These are phyloP conservation scores for Erythrolamprus reginae DNA, from an alignment of 2,113 vertebrate genomes.

Conservation along the genomic window DNA sequence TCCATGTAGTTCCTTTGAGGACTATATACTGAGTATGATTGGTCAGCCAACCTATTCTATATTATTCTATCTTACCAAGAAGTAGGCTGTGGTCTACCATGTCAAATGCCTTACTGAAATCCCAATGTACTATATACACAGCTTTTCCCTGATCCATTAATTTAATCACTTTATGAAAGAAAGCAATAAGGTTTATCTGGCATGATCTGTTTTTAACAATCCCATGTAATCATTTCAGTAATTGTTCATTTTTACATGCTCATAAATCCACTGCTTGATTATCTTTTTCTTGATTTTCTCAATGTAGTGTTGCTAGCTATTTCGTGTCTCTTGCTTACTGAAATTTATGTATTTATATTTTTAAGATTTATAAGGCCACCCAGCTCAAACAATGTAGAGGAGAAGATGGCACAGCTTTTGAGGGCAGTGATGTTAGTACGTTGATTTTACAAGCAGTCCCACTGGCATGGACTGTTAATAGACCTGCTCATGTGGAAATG, in stretches of 20 bases:
- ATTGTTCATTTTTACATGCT: not conserved
- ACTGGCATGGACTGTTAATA: not conserved
- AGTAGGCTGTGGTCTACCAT: not conserved
- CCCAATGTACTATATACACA: not conserved
- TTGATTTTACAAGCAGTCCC: not conserved
- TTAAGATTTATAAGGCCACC: not conserved
- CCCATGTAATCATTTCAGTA: not conserved
- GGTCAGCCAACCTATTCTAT: not conserved
- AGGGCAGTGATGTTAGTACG: not conserved
- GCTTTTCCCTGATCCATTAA: not conserved
- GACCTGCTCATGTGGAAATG: not conserved
- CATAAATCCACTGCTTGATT: not conserved
- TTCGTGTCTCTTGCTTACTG: not conserved
- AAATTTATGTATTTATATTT: not conserved
- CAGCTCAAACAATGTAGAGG: not conserved
- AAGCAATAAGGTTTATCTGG: not conserved
- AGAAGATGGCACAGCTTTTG: not conserved
- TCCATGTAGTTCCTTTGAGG: not conserved
- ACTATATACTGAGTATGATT: not conserved
- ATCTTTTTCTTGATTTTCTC: not conserved
- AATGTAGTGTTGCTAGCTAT: not conserved
- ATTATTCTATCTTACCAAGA: not conserved
- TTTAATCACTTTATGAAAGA: not conserved
- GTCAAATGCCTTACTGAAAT: not conserved
- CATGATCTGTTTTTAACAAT: not conserved